Evolutionary conservation across 2,797 vertebrate species (phyloP).

Genomic region (Lemur catta): DNA sequence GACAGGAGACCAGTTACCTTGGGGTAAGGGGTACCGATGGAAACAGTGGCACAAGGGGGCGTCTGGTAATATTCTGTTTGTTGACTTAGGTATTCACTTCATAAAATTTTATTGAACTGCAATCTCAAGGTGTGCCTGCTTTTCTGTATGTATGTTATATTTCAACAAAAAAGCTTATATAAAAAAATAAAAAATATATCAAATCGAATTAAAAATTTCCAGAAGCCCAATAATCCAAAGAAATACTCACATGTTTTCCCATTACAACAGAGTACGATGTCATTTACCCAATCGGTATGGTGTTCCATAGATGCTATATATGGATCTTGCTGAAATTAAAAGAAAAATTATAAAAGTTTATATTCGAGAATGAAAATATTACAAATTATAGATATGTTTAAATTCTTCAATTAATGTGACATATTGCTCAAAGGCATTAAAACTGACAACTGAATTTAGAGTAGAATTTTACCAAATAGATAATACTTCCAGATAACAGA

Average conservation of each 20-base stretch:
- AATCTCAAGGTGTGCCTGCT: neutral
- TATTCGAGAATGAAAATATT: neutral
- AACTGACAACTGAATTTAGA: neutral
- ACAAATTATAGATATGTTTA: neutral
- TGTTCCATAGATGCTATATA: constrained; percentile 99
- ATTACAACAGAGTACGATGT: constrained; percentile 99
- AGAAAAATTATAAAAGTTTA: neutral
- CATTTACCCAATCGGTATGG: constrained; percentile 99
- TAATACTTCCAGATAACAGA: neutral
- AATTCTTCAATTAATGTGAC: neutral
- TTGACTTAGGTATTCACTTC: neutral
- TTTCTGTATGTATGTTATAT: neutral
- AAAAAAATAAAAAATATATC: neutral
- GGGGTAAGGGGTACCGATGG: neutral
- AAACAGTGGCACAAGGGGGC: neutral
- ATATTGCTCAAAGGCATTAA: neutral
- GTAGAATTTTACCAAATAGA: neutral
- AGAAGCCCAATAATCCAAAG: neutral
- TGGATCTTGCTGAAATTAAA: constrained; percentile 93
- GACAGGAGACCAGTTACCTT: neutral
- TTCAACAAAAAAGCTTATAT: neutral
- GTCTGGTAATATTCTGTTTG: neutral
- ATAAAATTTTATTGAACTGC: neutral
- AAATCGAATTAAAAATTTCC: neutral
- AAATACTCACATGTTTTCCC: constrained; percentile 96